Percentiles rank a stretch among this genome's conserved stretches.
Evolutionary conservation across 1,140 invertebrate species (phyloP).

Genomic region (Spodoptera litura): DNA sequence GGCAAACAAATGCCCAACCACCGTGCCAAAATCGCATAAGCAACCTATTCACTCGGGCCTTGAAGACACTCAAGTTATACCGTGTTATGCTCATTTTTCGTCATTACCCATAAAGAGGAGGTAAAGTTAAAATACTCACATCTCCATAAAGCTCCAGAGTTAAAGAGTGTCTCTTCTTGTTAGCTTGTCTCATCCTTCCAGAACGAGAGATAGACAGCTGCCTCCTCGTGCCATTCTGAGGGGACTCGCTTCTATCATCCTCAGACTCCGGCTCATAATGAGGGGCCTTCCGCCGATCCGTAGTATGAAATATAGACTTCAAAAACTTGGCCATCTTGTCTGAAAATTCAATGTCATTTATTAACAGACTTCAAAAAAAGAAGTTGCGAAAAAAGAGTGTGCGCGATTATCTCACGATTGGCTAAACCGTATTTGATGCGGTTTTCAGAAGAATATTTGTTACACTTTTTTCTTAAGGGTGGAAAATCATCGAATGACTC

Average conservation of each 20-base stretch:
- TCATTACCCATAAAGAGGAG: background rate
- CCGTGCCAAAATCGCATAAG: no score
- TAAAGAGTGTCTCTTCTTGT: slow-evolving; percentile 76
- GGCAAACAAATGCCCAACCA: no score
- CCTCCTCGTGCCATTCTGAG: slow-evolving; percentile 69
- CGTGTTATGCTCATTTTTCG: no score
- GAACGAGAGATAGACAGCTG: slow-evolving; percentile 84
- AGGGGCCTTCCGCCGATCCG: slow-evolving; percentile 67
- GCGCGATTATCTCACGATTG: no score
- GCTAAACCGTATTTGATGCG: no score
- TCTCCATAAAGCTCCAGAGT: slow-evolving; percentile 81
- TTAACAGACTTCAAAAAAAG: no score
- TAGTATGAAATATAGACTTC: slow-evolving; percentile 77
- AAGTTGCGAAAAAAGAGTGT: no score
- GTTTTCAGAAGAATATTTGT: no score
- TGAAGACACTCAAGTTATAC: no score
- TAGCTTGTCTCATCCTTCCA: slow-evolving; percentile 80
- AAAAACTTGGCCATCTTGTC: slow-evolving; percentile 81
- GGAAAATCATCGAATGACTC: no score
- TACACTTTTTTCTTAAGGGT: no score
- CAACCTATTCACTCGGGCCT: no score
- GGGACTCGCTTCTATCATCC: slow-evolving; percentile 60
- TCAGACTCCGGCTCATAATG: slow-evolving; percentile 63
- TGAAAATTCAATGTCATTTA: background rate
- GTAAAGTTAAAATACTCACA: slow-evolving; percentile 53